Evolutionary conservation across 2,797 vertebrate species (phyloP), one percentile per base, ranked within the genome.

Genomic region (Poeciliopsis presidionis): DNA sequence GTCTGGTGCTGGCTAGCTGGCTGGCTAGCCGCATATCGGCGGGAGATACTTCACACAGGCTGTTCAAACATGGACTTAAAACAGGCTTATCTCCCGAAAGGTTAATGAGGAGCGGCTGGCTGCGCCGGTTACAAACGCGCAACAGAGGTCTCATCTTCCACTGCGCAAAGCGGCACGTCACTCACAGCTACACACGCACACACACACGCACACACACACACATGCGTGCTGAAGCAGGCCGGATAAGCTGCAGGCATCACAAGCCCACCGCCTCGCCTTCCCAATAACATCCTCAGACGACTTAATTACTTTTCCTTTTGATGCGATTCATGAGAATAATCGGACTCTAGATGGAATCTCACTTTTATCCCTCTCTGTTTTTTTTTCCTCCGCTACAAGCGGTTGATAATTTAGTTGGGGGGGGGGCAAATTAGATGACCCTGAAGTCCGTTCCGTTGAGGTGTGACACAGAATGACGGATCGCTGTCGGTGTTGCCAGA

Each of bases 61-160:
- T 94, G 93, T 94, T 95, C 93, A 96, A 96, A 96, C 94, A 94
- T 91, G 89, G 92, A 92, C 93, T 95, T 95, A 94, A 95, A 95
- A 94, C 93, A 92, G 86, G 93, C 94, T 96, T 96, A 96, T 96
- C 95, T 95, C 92, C 86, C 88, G 61, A 92, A 94, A 96, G 96
- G 95, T 96, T 96, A 96, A 96, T 95, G 94, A 96, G 95, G 93
- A 95, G 93, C 89, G 86, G 77, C 86, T 88, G 89, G 80, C 88
- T 91, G 89, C 82, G 89, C 83, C 85, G 82, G 92, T 91, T 89
- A 87, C 88, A 89, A 91, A 93, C 77, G 78, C 91, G 91, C 91
- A 92, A 94, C 92, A 92, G 89, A 91, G 89, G 91, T 90, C 91
- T 94, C 93, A 89, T 94, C 91, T 91, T 92, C 86, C 78, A 46